Percentiles rank a stretch among this genome's conserved stretches.
Evolutionary conservation across 2,113 vertebrate species (phyloP).

Genomic region (Deroptyus accipitrinus): DNA sequence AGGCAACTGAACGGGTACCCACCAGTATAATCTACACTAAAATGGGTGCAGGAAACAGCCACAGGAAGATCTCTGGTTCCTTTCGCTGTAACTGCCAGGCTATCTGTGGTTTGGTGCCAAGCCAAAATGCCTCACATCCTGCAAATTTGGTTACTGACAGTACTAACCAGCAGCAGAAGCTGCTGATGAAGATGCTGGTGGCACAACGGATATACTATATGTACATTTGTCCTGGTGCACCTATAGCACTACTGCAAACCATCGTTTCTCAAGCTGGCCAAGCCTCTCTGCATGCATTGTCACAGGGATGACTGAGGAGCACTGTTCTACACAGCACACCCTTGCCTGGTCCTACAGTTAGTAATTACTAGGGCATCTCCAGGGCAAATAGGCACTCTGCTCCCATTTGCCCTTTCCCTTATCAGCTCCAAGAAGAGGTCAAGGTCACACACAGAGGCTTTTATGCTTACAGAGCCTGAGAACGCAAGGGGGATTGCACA

Average conservation of each 20-base stretch:
- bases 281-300: not conserved
- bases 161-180: too few relatives aligned
- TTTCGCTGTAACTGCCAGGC: not conserved
- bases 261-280: not conserved
- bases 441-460: not conserved
- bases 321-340: not conserved
- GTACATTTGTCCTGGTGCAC: not conserved
- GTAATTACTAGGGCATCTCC: not conserved
- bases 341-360: not conserved
- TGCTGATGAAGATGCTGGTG: not conserved
- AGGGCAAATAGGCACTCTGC: not conserved
- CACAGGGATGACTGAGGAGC: not conserved
- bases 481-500: not conserved
- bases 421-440: not conserved
- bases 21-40: not conserved
- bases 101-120: not conserved
- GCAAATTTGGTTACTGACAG: not conserved
- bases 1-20: not conserved
- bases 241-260: not conserved
- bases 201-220: fast-evolving
- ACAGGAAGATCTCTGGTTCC: not conserved
- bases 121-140: not conserved
- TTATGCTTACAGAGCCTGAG: not conserved
- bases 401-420: not conserved
- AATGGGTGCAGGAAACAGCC: not conserved